Evolutionary conservation across 2,797 vertebrate species (phyloP), one percentile per base, ranked within the genome.

Genomic region (Tapirus indicus): DNA sequence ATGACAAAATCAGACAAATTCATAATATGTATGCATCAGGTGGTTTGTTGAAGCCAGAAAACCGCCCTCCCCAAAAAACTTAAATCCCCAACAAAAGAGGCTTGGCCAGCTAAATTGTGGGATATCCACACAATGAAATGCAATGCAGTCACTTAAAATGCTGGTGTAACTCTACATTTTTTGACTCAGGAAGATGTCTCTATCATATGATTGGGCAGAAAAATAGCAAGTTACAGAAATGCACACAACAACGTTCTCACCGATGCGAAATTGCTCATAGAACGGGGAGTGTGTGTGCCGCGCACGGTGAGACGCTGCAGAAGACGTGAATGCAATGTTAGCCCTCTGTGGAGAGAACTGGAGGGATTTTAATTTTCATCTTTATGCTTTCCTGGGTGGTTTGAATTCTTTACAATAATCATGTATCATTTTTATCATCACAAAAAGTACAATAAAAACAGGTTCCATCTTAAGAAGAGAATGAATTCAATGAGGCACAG

Each of bases 391-490:
- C 82, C 72, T 5, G 38, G 72, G 38, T 12, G 56, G 35, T 56
- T 54, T 86, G 93, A 83, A 25, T 86, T 86, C 89, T 71, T 91
- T 66, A 78, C 93, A 75, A 27, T 20, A 52, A 95, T 44, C 41
- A 0, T 32, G 89, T 58, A 72, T 93, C 92, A 75, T 91, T 93
- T 96, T 93, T 89, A 92, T 84, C 78, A 89, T 93, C 74, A 77
- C 78, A 41, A 84, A 88, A 91, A 64, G 77, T 87, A 78, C 91
- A 79, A 74, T 91, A 62, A 86, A 90, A 94, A 66, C 7, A 0
- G 66, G 89, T 97, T 93, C 78, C 92, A 87, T 87, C 89, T 86
- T 79, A 68, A 74, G 79, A 72, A 88, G 86, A 38, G 62, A 89
- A 58, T 0, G 1, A 27, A 83, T 78, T 89, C 89, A 71, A 83